Evolutionary conservation across 2,113 vertebrate species (phyloP).

Genomic region (Caranx melampygus): DNA sequence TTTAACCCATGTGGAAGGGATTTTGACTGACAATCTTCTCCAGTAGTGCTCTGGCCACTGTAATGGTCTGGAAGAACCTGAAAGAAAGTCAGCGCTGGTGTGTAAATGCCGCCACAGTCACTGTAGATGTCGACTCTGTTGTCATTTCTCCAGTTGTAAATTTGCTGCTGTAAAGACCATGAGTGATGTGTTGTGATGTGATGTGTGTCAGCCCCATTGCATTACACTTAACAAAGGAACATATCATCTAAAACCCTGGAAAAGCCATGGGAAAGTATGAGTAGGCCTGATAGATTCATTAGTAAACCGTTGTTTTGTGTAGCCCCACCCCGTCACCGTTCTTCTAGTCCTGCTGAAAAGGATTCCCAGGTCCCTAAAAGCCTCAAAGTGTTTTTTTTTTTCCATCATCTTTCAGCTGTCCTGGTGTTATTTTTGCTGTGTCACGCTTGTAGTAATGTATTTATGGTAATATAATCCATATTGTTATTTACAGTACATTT

Average conservation of each 20-base stretch:
- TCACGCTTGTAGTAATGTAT: conserved; percentile 4
- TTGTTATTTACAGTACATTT: conserved; percentile 41
- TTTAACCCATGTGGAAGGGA: conserved; percentile 7
- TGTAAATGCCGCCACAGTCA: background rate
- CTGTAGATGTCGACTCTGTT: background rate
- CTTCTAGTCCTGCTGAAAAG: background rate
- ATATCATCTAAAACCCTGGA: background rate
- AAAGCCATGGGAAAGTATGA: background rate
- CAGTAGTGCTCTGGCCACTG: background rate
- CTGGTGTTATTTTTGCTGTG: conserved; percentile 2
- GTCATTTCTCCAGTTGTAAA: conserved; percentile 1
- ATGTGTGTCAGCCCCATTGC: background rate
- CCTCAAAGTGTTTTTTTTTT: background rate
- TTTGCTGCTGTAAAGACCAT: conserved; percentile 45
- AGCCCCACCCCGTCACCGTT: background rate
- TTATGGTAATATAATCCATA: background rate
- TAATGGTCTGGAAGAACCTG: conserved; percentile 5
- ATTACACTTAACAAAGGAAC: background rate
- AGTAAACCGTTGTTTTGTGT: background rate
- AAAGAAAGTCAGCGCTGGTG: background rate
- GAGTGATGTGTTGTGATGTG: conserved; percentile 7
- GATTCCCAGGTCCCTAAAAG: conserved; percentile 13
- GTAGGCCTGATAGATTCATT: background rate
- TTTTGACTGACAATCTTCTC: conserved; percentile 5
- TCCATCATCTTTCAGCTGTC: conserved; percentile 12